Percentiles rank a stretch among this genome's conserved stretches.
phyloP scores from a whole-genome alignment of 2,888 invertebrate species.

The Ophion obscuratus region DNA sequence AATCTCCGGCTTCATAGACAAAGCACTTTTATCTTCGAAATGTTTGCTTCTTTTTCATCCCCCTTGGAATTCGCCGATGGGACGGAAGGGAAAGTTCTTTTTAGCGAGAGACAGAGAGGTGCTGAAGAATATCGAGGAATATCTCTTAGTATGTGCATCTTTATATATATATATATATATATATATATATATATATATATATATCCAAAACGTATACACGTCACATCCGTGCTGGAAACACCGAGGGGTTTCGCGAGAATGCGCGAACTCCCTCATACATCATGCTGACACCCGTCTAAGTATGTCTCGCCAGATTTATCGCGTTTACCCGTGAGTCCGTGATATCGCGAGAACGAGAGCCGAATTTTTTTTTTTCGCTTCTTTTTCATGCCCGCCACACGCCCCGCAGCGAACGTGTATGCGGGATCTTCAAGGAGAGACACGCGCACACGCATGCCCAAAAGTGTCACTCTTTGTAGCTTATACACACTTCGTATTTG shows the following conservation, averaged over 20 bases:
- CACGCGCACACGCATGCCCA: constrained; percentile 18
- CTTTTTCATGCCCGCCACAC: constrained; percentile 34
- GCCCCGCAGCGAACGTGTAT: constrained; percentile 44
- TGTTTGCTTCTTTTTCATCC: constrained; percentile 70
- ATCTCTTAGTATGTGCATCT: constrained; percentile 52
- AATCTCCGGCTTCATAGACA: constrained; percentile 73
- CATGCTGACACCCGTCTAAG: constrained; percentile 80
- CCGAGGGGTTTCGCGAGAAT: constrained; percentile 68
- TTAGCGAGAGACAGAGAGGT: constrained; percentile 53
- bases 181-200: constrained; percentile 7
- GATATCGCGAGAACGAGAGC: constrained; percentile 74
- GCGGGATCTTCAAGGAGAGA: constrained; percentile 39
- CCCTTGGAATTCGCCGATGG: constrained; percentile 60
- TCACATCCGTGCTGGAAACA: constrained; percentile 60
- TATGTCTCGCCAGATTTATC: constrained; percentile 80
- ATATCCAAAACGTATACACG: constrained; percentile 27
- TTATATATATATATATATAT: neutral
- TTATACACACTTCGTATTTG: neutral
- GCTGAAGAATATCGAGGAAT: constrained; percentile 62
- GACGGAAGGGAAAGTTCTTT: constrained; percentile 55
- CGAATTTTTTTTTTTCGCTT: constrained; percentile 35
- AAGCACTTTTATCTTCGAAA: constrained; percentile 72
- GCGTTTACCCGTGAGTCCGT: constrained; percentile 77
- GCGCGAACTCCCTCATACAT: constrained; percentile 78
- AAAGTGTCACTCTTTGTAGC: constrained; percentile 37